Conservation (phyloP, 2,113 vertebrate species). For the Promerops cafer region DNA sequence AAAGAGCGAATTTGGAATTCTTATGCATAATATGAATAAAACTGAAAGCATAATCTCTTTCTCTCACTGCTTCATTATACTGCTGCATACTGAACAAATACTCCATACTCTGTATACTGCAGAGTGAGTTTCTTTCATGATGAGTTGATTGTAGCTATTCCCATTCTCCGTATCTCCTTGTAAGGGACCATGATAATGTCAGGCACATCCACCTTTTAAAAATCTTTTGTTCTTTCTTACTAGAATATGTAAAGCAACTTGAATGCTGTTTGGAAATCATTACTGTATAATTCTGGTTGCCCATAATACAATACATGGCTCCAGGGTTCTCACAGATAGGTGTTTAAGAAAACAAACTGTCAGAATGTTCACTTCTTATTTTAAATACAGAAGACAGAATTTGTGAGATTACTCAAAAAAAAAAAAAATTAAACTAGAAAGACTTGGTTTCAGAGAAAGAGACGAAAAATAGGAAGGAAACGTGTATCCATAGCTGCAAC, state of each 20-base stretch:
- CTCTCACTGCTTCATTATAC: slow-evolving; percentile 43
- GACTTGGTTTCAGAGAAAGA: not conserved
- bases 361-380: slow-evolving; percentile 35
- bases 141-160: slow-evolving; percentile 38
- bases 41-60: slow-evolving; percentile 44
- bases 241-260: slow-evolving; percentile 38
- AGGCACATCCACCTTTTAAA: slow-evolving; percentile 48
- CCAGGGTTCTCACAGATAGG: not conserved
- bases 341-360: slow-evolving; percentile 50
- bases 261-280: slow-evolving; percentile 37
- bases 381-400: slow-evolving; percentile 18
- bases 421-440: not conserved
- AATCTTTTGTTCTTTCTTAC: slow-evolving; percentile 52
- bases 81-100: slow-evolving; percentile 5
- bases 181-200: slow-evolving; percentile 38
- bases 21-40: slow-evolving; percentile 62
- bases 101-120: not conserved
- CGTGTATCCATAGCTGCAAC: not conserved
- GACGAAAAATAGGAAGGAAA: not conserved
- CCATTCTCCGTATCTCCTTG: not conserved
- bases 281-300: not conserved
- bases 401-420: not conserved
- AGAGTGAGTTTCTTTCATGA: slow-evolving; percentile 30
- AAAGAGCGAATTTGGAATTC: slow-evolving; percentile 51
- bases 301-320: slow-evolving; percentile 28